Conservation (phyloP, 1,140 invertebrate species). For the Orius laevigatus region DNA sequence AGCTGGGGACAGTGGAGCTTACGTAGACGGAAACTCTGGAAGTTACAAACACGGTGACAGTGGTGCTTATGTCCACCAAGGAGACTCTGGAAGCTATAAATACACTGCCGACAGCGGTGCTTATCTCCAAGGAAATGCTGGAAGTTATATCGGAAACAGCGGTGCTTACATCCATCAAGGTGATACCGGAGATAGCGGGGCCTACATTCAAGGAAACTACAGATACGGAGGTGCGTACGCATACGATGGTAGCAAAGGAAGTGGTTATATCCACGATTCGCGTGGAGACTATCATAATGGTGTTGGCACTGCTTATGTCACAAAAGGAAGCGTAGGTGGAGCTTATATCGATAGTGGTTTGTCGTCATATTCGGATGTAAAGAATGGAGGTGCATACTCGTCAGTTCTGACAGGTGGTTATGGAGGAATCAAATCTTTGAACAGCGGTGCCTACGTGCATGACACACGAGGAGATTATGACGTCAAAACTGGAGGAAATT, state of each 20-base stretch:
- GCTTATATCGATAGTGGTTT: neutral
- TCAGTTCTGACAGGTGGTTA: neutral
- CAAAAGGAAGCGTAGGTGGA: neutral
- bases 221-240: slow-evolving; percentile 4
- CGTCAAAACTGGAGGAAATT: neutral
- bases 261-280: slow-evolving; percentile 4
- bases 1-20: slow-evolving; percentile 12
- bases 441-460: slow-evolving; percentile 6
- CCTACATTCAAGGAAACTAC: neutral
- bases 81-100: slow-evolving; percentile 5
- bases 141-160: neutral
- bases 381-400: slow-evolving; percentile 3
- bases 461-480: slow-evolving; percentile 7
- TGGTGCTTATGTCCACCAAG: slow-evolving; percentile 6
- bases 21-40: slow-evolving; percentile 1
- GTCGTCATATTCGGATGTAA: neutral
- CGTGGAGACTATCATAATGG: neutral
- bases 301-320: neutral
- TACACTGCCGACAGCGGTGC: slow-evolving; percentile 11
- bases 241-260: slow-evolving; percentile 6
- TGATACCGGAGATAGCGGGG: slow-evolving; percentile 6
- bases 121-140: slow-evolving; percentile 5
- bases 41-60: slow-evolving; percentile 1
- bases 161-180: neutral
- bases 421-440: neutral